Evolutionary conservation across 2,888 invertebrate genomes (phyloP), one percentile per base, ranked within the genome.

Genomic region (Phengaris arion): DNA sequence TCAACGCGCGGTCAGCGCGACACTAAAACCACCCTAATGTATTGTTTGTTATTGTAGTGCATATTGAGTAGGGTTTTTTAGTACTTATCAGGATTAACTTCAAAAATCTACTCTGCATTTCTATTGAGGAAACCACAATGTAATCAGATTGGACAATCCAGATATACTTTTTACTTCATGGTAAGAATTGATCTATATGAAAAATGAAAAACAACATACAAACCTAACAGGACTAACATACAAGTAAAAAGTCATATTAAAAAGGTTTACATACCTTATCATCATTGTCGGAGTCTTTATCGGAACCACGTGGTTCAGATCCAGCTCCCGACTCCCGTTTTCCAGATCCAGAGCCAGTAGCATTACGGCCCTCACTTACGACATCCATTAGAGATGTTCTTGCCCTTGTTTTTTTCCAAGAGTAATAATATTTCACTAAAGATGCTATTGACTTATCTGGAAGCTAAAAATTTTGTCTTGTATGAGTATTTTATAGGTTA

Each of bases 361-460:
- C 95, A 82, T 97, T 97, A 69, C 97, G 95, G 68, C 95, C 95
- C 82, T 96, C 96, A 82, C 97, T 96, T 45, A 97, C 96, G 22
- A 89, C 92, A 92, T 99, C 99, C 98, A 99, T 99, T 57, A 98
- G 94, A 83, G 98, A 98, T 76, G 97, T 98, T 77, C 98, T 95
- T 83, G 97, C 97, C 82, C 98, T 94, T 45, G 98, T 98, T 89
- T 99, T 99, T 90, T 99, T 99, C 99, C 99, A 99, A 84, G 98
- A 98, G 88, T 99, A 99, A 90, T 99, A 99, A 89, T 99, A 99
- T 90, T 98, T 98, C 2, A 99, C 99, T 83, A 99, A 94, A 82
- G 97, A 97, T 72, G 98, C 98, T 86, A 99, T 98, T 73, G 98
- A 97, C 94, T 99, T 99, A 87, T 99, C 99, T 54, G 99, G 99